phyloP scores from a whole-genome alignment of 2,888 invertebrate species.

The Xestobium rufovillosum region DNA sequence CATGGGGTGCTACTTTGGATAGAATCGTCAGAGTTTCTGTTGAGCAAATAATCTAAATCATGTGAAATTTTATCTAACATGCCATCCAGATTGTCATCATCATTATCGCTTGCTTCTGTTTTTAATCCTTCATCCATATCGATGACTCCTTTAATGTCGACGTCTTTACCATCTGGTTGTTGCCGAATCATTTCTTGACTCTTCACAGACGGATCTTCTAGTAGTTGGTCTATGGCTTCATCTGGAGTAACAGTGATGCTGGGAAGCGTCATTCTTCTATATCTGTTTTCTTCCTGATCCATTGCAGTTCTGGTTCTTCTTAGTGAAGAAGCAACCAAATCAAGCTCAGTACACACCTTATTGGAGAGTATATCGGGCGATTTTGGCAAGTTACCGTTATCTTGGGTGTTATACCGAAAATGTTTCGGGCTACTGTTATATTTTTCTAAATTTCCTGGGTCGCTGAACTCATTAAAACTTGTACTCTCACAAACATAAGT shows the following conservation, averaged over 20 bases:
- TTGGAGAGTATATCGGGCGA: constrained; percentile 45
- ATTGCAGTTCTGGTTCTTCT: constrained; percentile 15
- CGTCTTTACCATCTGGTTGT: constrained; percentile 38
- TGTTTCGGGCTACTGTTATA: constrained; percentile 47
- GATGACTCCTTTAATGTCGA: constrained; percentile 21
- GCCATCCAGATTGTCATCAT: constrained; percentile 46
- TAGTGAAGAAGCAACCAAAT: constrained; percentile 39
- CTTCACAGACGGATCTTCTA: constrained; percentile 19
- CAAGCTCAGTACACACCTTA: constrained; percentile 52
- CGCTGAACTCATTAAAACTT: background rate
- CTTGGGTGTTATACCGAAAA: constrained; percentile 26
- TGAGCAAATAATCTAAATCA: constrained; percentile 74
- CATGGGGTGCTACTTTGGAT: constrained; percentile 7
- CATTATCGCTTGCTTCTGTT: constrained; percentile 18
- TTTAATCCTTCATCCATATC: too few species aligned
- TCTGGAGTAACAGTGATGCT: constrained; percentile 29
- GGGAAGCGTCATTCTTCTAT: constrained; percentile 19
- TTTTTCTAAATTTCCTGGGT: constrained; percentile 40
- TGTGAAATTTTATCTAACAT: constrained; percentile 75
- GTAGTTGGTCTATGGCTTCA: constrained; percentile 24
- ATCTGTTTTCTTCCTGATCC: constrained; percentile 9
- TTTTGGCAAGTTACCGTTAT: constrained; percentile 16
- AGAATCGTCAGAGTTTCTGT: constrained; percentile 43
- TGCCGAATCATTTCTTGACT: constrained; percentile 16
- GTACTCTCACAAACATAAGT: background rate